A percentile compares a stretch with the other conserved stretches of the same genome.
These are phyloP conservation scores for Tethea ocularis DNA, from an alignment of 2,888 invertebrate species.

Conservation along the genomic window DNA sequence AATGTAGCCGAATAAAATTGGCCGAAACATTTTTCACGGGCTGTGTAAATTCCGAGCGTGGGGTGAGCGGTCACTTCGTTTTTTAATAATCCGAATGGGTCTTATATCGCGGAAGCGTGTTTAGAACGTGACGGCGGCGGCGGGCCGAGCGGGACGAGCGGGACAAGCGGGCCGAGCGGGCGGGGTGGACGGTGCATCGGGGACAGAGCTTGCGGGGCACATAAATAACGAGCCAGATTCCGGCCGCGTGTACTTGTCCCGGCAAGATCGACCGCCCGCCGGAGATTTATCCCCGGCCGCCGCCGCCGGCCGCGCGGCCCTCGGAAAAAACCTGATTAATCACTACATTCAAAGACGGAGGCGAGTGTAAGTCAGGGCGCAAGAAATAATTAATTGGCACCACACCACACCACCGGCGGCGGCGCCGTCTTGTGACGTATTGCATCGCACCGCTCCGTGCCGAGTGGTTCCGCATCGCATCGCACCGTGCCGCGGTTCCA, in stretches of 20 bases:
- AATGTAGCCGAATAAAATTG: constrained; percentile 18
- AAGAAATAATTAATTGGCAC: constrained; percentile 71
- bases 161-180: constrained; percentile 6
- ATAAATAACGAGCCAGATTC: constrained; percentile 49
- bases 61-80: constrained; percentile 10
- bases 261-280: constrained; percentile 30
- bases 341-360: constrained; percentile 68
- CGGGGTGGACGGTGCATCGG: constrained; percentile 16
- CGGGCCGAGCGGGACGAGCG: background rate
- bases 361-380: constrained; percentile 67
- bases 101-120: constrained; percentile 23
- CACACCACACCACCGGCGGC: constrained; percentile 1
- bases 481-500: too few species aligned
- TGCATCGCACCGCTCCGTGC: background rate
- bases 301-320: constrained; percentile 16
- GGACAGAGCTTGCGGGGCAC: constrained; percentile 22
- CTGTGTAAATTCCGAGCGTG: constrained; percentile 26
- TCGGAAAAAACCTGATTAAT: constrained; percentile 72
- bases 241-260: constrained; percentile 23
- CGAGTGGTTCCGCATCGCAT: too few species aligned
- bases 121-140: background rate
- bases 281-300: constrained; percentile 55
- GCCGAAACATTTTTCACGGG: constrained; percentile 22
- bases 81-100: constrained; percentile 24
- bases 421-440: too few species aligned